Evolutionary conservation across 2,797 vertebrate genomes (phyloP).

Genomic region (Cryptoblepharus egeriae): DNA sequence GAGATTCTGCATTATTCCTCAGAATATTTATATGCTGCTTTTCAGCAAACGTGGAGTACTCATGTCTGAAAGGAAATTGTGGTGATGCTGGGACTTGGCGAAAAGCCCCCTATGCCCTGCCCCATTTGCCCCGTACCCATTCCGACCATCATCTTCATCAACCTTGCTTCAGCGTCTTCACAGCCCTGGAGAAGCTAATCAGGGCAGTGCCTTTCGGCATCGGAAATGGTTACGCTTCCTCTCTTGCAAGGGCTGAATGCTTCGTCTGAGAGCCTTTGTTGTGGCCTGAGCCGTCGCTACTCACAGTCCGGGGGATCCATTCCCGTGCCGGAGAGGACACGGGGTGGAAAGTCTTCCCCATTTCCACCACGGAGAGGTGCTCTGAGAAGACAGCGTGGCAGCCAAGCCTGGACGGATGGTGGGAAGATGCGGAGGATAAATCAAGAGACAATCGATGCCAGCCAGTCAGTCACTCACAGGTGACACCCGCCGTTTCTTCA

Average conservation of each 20-base stretch:
- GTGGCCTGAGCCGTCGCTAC: no score
- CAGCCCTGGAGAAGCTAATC: background rate
- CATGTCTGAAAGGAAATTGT: background rate
- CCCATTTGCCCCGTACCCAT: fast-evolving
- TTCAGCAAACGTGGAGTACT: fast-evolving
- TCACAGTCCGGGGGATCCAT: no score
- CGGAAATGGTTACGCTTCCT: conserved; percentile 54
- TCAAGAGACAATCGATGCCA: fast-evolving
- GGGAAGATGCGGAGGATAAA: background rate
- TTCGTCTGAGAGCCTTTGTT: conserved; percentile 19
- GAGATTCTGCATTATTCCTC: background rate
- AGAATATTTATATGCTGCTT: no score
- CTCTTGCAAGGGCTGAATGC: conserved; percentile 43
- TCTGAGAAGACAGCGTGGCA: fast-evolving
- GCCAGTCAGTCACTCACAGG: fast-evolving
- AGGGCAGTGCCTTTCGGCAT: conserved; percentile 36
- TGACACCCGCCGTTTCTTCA: fast-evolving
- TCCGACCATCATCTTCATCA: fast-evolving
- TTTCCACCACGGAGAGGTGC: no score
- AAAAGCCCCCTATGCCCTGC: no score
- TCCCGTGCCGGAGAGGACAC: background rate
- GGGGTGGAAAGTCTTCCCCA: no score
- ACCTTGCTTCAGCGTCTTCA: background rate
- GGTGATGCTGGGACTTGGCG: no score
- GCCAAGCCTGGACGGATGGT: background rate